Percentiles rank a stretch among this genome's conserved stretches.
phyloP scores from a whole-genome alignment of 2,888 invertebrate genomes.

The Drepana falcataria region DNA sequence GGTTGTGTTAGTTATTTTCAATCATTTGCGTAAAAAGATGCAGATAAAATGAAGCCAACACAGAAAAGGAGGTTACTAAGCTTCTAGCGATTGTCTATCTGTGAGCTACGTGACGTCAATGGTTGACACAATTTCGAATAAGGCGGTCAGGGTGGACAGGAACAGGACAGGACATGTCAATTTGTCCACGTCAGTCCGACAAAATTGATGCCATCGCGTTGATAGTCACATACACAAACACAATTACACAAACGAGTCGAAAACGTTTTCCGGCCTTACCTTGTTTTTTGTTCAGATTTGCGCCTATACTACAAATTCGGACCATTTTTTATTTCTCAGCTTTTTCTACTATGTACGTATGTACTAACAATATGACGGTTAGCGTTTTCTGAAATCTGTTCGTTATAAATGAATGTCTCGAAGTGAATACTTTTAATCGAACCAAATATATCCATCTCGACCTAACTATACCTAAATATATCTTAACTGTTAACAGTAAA shows the following conservation, averaged over 20 bases:
- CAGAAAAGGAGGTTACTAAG: background rate
- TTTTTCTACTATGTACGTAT: too few relatives aligned
- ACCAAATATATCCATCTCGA: too few relatives aligned
- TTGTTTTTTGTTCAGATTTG: background rate
- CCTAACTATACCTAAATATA: too few relatives aligned
- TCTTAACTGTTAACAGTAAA: too few relatives aligned
- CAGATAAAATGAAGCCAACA: background rate
- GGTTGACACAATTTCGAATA: constrained; percentile 19
- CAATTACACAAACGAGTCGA: constrained; percentile 34
- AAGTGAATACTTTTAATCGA: too few relatives aligned
- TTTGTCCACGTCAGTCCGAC: constrained; percentile 44
- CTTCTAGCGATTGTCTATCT: background rate
- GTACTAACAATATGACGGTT: too few relatives aligned
- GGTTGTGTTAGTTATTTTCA: too few relatives aligned
- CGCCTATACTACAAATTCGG: too few relatives aligned
- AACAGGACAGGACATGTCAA: constrained; percentile 39
- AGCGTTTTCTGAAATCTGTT: too few relatives aligned
- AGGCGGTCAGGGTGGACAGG: constrained; percentile 23
- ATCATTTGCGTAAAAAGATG: too few relatives aligned
- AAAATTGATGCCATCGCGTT: constrained; percentile 26
- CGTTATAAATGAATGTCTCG: too few relatives aligned
- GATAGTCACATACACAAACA: constrained; percentile 29
- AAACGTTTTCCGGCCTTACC: constrained; percentile 11
- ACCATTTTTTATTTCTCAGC: constrained; percentile 1
- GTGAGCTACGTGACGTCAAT: constrained; percentile 16